Base-by-base conservation (phyloP, 2,888 invertebrate species). In the Tridacna gigas region DNA sequence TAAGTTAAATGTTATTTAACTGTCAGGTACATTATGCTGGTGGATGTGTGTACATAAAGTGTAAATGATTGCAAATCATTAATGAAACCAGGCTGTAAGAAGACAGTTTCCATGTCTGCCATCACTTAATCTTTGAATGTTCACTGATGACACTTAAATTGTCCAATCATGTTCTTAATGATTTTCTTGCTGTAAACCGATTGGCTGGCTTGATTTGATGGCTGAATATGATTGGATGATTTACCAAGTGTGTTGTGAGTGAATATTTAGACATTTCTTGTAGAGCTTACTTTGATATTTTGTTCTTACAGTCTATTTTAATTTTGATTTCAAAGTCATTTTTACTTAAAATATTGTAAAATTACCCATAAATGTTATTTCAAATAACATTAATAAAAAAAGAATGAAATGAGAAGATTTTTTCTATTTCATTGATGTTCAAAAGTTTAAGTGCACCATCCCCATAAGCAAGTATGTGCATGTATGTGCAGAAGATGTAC, bases 141-240 rank as follows among this genome's bases (percentile, higher is more conserved):
- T 11, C 22, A 56, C 26, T 15, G 26, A 60, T 47, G 20, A 75
- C 25, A 69, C 76, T 37, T 83, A 83, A 60, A 83, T 79, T 77
- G 20, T 83, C 74, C 83, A 88, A 85, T 86, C 77, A 82, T 85
- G 83, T 80, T 87, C 86, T 86, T 84, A 73, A 89, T 89, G 89
- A 89, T 78, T 83, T 73, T 83, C 83, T 79, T 78, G 80, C 87
- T 83, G 75, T 71, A 89, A 89, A 84, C 89, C 87, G 18, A 78
- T 86, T 87, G 89, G 89, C 86, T 83, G 77, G 89, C 76, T 69
- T 75, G 82, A 74, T 78, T 82, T 83, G 89, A 89, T 78, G 84
- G 82, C 45, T 63, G 86, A 86, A 79, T 87, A 87, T 84, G 87
- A 87, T 87, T 87, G 79, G 79, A 71, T 74, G 79, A 83, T 87